A percentile compares a stretch with the other conserved stretches of the same genome.
Conservation (phyloP, 2,888 invertebrate genomes). For the Yponomeuta plumbellus region DNA sequence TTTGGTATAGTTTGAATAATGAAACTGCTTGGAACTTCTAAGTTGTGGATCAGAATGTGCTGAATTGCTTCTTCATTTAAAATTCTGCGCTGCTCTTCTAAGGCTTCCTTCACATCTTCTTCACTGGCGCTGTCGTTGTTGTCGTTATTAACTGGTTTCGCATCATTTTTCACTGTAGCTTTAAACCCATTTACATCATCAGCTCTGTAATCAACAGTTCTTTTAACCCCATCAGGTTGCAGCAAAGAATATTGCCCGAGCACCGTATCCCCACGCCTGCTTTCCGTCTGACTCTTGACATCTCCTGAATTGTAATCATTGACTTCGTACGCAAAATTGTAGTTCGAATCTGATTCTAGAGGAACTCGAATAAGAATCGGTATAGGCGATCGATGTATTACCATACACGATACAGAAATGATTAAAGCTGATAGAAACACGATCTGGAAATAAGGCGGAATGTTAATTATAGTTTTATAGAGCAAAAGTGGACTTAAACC, state of each 20-base stretch:
- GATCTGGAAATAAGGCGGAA: conserved; percentile 30
- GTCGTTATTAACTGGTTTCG: neutral
- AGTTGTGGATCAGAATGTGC: neutral
- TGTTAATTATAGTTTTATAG: neutral
- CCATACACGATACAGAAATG: conserved; percentile 51
- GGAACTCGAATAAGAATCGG: conserved; percentile 25
- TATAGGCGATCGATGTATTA: conserved; percentile 44
- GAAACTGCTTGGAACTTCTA: conserved; percentile 14
- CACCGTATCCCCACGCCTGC: conserved; percentile 66
- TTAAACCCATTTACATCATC: conserved; percentile 72
- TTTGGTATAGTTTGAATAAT: conserved; percentile 16
- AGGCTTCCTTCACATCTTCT: neutral
- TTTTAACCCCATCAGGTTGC: conserved; percentile 72
- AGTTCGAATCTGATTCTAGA: conserved; percentile 36
- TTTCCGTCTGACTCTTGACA: conserved; percentile 71
- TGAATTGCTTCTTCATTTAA: neutral
- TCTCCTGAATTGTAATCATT: conserved; percentile 73
- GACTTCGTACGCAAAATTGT: conserved; percentile 74
- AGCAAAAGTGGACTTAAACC: neutral
- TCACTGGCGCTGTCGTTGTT: conserved; percentile 11
- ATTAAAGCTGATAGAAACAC: conserved; percentile 40
- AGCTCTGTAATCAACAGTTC: conserved; percentile 75
- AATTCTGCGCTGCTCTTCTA: neutral
- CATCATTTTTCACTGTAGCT: conserved; percentile 69
- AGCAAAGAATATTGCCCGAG: conserved; percentile 72